These are phyloP conservation scores for Peromyscus maniculatus DNA, from an alignment of 2,113 vertebrate genomes.

Conservation along the genomic window DNA sequence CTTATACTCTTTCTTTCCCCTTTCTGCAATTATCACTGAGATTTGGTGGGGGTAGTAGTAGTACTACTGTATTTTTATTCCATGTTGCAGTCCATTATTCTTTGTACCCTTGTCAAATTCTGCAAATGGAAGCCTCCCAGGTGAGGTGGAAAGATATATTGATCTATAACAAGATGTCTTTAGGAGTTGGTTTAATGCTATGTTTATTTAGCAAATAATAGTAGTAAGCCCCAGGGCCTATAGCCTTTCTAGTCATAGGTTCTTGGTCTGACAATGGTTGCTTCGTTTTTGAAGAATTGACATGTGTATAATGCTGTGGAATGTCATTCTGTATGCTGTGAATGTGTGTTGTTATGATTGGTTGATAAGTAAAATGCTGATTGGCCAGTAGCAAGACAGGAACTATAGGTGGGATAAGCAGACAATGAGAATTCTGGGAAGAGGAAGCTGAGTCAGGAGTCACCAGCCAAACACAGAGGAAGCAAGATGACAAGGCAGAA, in stretches of 20 bases:
- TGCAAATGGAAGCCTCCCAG: neutral
- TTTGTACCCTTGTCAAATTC: neutral
- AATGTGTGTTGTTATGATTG: no score
- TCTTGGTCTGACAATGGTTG: neutral
- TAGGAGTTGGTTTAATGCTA: neutral
- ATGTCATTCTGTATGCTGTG: no score
- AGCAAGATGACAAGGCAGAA: no score
- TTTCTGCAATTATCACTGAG: neutral
- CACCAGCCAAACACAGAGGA: no score
- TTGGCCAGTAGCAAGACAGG: no score
- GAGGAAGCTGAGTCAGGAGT: no score
- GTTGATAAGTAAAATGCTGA: no score
- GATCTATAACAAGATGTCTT: neutral
- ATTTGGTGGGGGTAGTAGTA: neutral
- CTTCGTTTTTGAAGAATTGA: neutral
- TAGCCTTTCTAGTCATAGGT: neutral
- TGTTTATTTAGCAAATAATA: neutral
- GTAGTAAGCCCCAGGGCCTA: neutral
- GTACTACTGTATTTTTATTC: neutral
- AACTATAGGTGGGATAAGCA: no score
- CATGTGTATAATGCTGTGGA: neutral
- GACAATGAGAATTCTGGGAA: no score
- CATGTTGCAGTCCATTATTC: neutral
- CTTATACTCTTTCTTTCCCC: neutral
- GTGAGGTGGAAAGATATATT: neutral